Evolutionary conservation across 2,113 vertebrate genomes (phyloP).

Genomic region (Eulacestoma nigropectus): DNA sequence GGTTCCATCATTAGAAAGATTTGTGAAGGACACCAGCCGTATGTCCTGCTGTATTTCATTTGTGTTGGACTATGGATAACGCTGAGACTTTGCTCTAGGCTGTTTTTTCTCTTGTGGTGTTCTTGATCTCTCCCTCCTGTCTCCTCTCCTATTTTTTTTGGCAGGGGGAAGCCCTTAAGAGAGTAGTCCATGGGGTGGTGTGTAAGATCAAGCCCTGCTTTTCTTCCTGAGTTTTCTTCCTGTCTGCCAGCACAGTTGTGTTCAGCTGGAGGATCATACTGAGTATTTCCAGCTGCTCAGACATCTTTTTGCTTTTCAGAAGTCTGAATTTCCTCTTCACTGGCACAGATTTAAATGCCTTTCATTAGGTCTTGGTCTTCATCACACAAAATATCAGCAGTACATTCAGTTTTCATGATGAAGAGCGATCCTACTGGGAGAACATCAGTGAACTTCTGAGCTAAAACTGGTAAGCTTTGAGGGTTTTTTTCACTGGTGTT

Average conservation of each 20-base stretch:
- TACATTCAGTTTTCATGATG: constrained; percentile 33
- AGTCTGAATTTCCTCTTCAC: not conserved
- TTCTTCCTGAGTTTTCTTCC: constrained; percentile 41
- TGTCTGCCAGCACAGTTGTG: constrained; percentile 19
- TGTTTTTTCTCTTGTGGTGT: constrained; percentile 36
- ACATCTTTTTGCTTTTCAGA: constrained; percentile 23
- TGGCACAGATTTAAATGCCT: constrained; percentile 24
- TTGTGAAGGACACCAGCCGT: not conserved
- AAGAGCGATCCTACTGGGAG: constrained; percentile 18
- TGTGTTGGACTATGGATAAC: not conserved
- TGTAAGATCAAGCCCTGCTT: not conserved
- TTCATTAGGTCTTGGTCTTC: constrained; percentile 34
- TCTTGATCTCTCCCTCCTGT: constrained; percentile 35
- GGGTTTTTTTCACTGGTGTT: constrained; percentile 34
- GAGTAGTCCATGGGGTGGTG: not conserved
- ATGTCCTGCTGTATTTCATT: constrained; percentile 5
- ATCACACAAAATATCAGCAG: constrained; percentile 1
- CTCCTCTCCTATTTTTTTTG: constrained; percentile 11
- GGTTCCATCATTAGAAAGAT: not conserved
- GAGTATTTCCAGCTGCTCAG: constrained; percentile 36
- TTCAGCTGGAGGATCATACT: constrained; percentile 8
- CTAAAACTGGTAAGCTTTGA: constrained; percentile 59
- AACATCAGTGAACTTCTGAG: constrained; percentile 37
- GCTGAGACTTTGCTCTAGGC: not conserved
- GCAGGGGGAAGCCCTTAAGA: not conserved